These are phyloP conservation scores for Eudemis profundana DNA, from an alignment of 2,888 invertebrate genomes.

Conservation along the genomic window DNA sequence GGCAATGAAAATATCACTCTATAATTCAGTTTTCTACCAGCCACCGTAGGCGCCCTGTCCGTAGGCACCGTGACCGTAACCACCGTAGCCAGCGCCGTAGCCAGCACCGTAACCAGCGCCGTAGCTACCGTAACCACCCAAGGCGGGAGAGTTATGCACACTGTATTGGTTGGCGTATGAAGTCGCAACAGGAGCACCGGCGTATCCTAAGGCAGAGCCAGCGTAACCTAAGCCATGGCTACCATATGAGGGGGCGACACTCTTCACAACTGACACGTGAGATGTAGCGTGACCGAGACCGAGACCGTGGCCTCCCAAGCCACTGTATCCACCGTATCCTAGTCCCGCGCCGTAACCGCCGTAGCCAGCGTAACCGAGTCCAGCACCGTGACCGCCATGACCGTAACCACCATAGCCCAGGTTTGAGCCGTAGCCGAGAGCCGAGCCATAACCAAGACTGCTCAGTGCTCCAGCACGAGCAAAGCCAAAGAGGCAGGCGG, in stretches of 20 bases:
- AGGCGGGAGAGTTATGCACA: conserved; percentile 45
- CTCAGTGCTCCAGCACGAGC: conserved; percentile 58
- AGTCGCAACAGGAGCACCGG: conserved; percentile 30
- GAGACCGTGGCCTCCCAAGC: conserved; percentile 44
- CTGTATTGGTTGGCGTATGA: conserved; percentile 41
- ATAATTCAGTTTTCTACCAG: conserved; percentile 29
- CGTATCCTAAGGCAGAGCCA: conserved; percentile 37
- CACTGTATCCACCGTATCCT: conserved; percentile 43
- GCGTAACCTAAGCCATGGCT: conserved; percentile 41
- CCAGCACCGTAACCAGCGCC: conserved; percentile 37
- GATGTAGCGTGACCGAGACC: conserved; percentile 53
- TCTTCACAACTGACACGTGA: conserved; percentile 54
- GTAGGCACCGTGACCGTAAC: conserved; percentile 27
- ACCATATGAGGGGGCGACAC: conserved; percentile 51
- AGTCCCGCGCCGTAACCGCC: conserved; percentile 23
- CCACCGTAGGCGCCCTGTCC: conserved; percentile 35
- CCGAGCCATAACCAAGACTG: conserved; percentile 32
- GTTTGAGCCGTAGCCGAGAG: conserved; percentile 24
- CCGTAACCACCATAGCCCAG: conserved; percentile 33
- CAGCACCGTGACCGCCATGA: conserved; percentile 15
- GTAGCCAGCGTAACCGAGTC: conserved; percentile 7
- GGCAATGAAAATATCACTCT: background rate
- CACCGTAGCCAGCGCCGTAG: conserved; percentile 44
- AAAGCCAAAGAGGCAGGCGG: conserved; percentile 61
- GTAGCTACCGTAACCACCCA: conserved; percentile 35